These are phyloP conservation scores for Anorthoa munda DNA, from an alignment of 2,888 invertebrate species.

Conservation along the genomic window DNA sequence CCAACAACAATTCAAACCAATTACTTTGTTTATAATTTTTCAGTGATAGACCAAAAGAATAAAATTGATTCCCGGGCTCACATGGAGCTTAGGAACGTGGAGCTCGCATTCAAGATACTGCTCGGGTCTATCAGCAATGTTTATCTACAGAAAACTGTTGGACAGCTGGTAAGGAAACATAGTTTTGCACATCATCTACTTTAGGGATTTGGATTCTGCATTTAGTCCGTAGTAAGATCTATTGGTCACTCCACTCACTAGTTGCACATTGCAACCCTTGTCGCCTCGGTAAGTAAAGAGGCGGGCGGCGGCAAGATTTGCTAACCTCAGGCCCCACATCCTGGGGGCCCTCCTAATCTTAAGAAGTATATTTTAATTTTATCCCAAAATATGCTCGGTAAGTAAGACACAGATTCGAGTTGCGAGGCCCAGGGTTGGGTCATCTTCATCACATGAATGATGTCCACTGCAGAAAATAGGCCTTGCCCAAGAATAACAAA, in stretches of 20 bases:
- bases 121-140: conserved; percentile 75
- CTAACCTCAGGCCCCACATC: neutral
- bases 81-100: conserved; percentile 80
- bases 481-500: neutral
- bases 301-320: too few relatives aligned
- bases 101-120: conserved; percentile 83
- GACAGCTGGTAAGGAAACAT: conserved; percentile 78
- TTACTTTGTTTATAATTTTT: conserved; percentile 43
- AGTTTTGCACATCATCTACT: neutral
- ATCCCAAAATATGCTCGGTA: neutral
- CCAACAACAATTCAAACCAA: neutral
- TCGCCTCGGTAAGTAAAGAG: too few relatives aligned
- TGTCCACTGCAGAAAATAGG: too few relatives aligned
- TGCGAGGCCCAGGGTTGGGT: too few relatives aligned
- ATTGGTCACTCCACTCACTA: too few relatives aligned
- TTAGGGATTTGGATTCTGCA: too few relatives aligned
- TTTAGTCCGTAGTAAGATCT: too few relatives aligned
- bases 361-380: neutral
- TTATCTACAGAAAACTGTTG: conserved; percentile 82
- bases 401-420: neutral
- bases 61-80: conserved; percentile 76
- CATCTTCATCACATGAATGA: too few relatives aligned
- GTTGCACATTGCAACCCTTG: too few relatives aligned
- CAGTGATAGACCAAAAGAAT: conserved; percentile 81
- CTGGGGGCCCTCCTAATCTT: neutral